These are phyloP conservation scores for Leptinotarsa peninsularis DNA, from an alignment of 2,888 invertebrate species.

Conservation along the genomic window DNA sequence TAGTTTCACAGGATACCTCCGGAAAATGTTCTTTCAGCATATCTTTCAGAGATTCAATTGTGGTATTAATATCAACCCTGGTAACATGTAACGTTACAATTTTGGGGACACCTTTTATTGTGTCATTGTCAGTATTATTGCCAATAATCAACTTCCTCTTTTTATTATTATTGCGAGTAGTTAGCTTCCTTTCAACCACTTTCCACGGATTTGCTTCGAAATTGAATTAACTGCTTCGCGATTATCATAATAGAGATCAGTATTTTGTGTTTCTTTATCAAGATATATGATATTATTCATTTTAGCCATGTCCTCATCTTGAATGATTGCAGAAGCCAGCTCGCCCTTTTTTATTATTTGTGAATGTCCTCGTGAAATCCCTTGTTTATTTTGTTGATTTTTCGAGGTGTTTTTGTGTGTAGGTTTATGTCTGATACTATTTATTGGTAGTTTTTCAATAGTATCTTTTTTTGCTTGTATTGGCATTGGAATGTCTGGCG, in stretches of 20 bases:
- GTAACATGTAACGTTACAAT: slow-evolving; percentile 6
- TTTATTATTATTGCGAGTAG: not conserved
- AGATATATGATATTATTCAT: slow-evolving; percentile 17
- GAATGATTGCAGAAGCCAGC: not conserved
- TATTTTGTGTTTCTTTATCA: not conserved
- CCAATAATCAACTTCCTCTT: slow-evolving; percentile 4
- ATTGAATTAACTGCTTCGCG: not conserved
- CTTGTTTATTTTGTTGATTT: not conserved
- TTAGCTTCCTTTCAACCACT: slow-evolving; percentile 5
- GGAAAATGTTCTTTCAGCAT: slow-evolving; percentile 8
- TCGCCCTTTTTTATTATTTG: not conserved
- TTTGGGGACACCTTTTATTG: slow-evolving; percentile 13
- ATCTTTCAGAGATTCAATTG: not conserved
- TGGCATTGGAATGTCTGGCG: not conserved
- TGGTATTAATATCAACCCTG: slow-evolving; percentile 5
- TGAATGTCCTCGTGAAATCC: not conserved
- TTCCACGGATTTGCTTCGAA: slow-evolving; percentile 18
- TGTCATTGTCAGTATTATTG: slow-evolving; percentile 1
- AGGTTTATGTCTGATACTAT: not conserved
- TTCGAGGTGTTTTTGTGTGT: not conserved
- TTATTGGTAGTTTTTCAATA: not conserved
- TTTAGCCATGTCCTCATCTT: not conserved
- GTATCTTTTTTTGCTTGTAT: not conserved
- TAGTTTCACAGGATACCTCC: slow-evolving; percentile 11
- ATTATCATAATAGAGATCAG: not conserved